Evolutionary conservation across 2,888 invertebrate genomes (phyloP).

Genomic region (Aphelenchoides bicaudatus): DNA sequence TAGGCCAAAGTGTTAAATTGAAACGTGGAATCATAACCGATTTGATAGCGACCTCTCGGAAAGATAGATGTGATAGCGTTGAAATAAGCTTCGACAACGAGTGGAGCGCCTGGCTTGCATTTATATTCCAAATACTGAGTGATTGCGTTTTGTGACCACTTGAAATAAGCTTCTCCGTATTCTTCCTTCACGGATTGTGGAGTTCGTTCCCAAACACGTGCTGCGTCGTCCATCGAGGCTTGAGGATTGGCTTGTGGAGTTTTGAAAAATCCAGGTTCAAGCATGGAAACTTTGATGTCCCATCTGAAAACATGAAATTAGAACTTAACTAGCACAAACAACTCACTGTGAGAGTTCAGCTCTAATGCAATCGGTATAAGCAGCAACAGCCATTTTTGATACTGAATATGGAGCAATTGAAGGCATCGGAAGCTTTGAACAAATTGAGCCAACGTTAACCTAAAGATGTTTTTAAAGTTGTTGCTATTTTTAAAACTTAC

Average conservation of each 20-base stretch:
- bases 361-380: constrained; percentile 48
- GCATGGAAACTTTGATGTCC: constrained; percentile 40
- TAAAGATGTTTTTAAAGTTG: no score
- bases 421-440: constrained; percentile 46
- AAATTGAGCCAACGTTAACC: constrained; percentile 61
- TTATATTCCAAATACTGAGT: constrained; percentile 18
- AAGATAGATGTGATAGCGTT: constrained; percentile 22
- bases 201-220: constrained; percentile 24
- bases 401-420: constrained; percentile 48
- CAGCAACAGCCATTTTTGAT: constrained; percentile 48
- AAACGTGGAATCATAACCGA: constrained; percentile 20
- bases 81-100: constrained; percentile 24
- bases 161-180: constrained; percentile 33
- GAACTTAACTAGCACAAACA: constrained; percentile 16
- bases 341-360: constrained; percentile 46
- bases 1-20: constrained; percentile 23
- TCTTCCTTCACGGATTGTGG: constrained; percentile 21
- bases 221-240: constrained; percentile 16
- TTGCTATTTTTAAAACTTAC: constrained; percentile 19
- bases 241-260: constrained; percentile 37
- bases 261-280: constrained; percentile 54
- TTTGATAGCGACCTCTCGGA: constrained; percentile 23
- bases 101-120: constrained; percentile 19
- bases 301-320: constrained; percentile 30
- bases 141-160: constrained; percentile 14